Base-by-base conservation (phyloP, 2,797 vertebrate species). In the Danio aesculapii region DNA sequence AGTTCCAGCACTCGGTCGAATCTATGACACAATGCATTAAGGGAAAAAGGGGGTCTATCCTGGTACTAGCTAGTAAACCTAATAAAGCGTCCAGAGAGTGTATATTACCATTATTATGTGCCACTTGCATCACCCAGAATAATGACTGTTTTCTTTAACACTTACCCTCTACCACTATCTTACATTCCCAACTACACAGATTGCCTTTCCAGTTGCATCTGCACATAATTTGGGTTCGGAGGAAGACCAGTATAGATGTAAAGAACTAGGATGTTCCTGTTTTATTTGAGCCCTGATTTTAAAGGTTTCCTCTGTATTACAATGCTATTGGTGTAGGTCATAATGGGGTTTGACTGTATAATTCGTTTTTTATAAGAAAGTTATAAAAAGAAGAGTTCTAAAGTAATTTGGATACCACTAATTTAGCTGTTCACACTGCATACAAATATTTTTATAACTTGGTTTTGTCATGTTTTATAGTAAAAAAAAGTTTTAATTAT, bases 121-220 rank as follows among this genome's bases (percentile, higher is more conserved):
- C 4, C 17, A 30, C 6, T 61, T 7, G 3, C 21, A 61, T 30
- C 3, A 30, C 30, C 30, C 30, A 19, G 12, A 12, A 6, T 58
- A 58, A 58, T 57, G 55, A 57, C 8, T 67, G 6, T 49, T 14
- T 67, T 46, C 46, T 62, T 46, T 21, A 67, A 49, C 46, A 67
- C 46, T 21, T 30, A 50, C 12, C 46, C 30, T 30, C 30, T 30
- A 30, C 30, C 30, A 30, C 12, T 17, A 13, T 21, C 21, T 70
- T 70, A 21, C 67, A 17, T 8, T 55, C 6, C 10, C 2, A n/a
- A 43, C 10, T 16, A 55, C 53, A 55, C 50, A 41, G 30, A 47
- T 8, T 39, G 9, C 4, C 30, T 11, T 17, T 14, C 16, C 68
- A 55, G 30, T 10, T 6, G 21, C 6, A 43, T 70, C 30, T 17